Evolutionary conservation across 2,797 vertebrate genomes (phyloP).

Genomic region (Cyclopterus lumpus): DNA sequence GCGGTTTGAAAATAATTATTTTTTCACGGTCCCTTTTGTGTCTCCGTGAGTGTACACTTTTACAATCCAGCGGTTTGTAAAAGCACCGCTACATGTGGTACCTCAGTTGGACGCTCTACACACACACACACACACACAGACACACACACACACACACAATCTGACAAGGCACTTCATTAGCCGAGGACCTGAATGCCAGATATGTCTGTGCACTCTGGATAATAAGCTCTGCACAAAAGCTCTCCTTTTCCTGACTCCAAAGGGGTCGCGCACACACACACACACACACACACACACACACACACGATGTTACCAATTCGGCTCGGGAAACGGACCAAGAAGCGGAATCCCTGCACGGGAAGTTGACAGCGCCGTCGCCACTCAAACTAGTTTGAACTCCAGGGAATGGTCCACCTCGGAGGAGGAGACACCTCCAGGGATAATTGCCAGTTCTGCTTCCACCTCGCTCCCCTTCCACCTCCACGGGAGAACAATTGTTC

Average conservation of each 20-base stretch:
- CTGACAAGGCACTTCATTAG: constrained; percentile 70
- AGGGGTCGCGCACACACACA: constrained; percentile 22
- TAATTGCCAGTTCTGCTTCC: constrained; percentile 55
- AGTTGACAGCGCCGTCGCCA: constrained; percentile 46
- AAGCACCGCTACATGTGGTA: constrained; percentile 38
- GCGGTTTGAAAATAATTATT: neutral
- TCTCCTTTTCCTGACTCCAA: constrained; percentile 40
- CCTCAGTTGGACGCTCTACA: constrained; percentile 21
- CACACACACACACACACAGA: constrained; percentile 4
- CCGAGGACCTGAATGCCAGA: constrained; percentile 60
- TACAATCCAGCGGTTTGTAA: constrained; percentile 43
- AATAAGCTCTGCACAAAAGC: constrained; percentile 63
- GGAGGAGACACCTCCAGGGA: constrained; percentile 36
- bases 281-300: constrained; percentile 4
- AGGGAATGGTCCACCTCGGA: constrained; percentile 34
- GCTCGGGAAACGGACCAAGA: constrained; percentile 32
- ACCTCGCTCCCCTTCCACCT: constrained; percentile 29
- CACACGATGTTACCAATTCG: constrained; percentile 29
- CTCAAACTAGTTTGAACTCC: constrained; percentile 41
- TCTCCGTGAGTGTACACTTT: constrained; percentile 10
- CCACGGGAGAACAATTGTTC: constrained; percentile 36
- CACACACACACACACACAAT: neutral
- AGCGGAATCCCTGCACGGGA: constrained; percentile 15
- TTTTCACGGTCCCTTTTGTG: constrained; percentile 3
- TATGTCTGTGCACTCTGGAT: constrained; percentile 56